Evolutionary conservation across 2,113 vertebrate genomes (phyloP).

Genomic region (Vombatus ursinus): DNA sequence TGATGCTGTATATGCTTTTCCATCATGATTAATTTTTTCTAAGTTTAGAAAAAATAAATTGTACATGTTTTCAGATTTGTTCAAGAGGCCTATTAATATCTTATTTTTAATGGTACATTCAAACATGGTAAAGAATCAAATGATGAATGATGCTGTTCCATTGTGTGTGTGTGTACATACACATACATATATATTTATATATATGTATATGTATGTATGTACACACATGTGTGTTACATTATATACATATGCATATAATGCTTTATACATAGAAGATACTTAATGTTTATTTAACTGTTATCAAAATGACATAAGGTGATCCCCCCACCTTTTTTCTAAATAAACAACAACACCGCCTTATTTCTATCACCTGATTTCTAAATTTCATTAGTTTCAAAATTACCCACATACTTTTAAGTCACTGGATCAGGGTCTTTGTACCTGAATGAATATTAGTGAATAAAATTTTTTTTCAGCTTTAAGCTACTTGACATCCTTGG

Average conservation of each 20-base stretch:
- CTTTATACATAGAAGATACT: background rate
- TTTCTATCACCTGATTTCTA: slow-evolving; percentile 50
- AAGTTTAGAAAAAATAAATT: slow-evolving; percentile 6
- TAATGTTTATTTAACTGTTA: slow-evolving; percentile 39
- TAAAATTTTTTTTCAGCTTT: background rate
- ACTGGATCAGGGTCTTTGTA: background rate
- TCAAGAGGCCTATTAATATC: background rate
- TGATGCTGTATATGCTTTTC: background rate
- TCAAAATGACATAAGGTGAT: background rate
- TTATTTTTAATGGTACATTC: background rate
- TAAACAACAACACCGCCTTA: slow-evolving; percentile 33
- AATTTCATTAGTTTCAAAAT: slow-evolving; percentile 43
- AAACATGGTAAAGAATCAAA: background rate
- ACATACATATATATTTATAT: too few relatives aligned
- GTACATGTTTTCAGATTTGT: slow-evolving; percentile 15
- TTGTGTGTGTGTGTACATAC: background rate
- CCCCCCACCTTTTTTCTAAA: background rate
- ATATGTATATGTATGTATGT: too few relatives aligned
- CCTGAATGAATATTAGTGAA: background rate
- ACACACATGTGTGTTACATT: too few relatives aligned
- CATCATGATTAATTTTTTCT: slow-evolving; percentile 28
- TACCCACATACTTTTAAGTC: slow-evolving; percentile 51
- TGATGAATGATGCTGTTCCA: background rate
- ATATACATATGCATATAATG: background rate
- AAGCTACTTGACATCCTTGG: background rate